A percentile compares a stretch with the other conserved stretches of the same genome.
These are phyloP conservation scores for Phrynocephalus forsythii DNA, from an alignment of 2,797 vertebrate genomes.

Conservation along the genomic window DNA sequence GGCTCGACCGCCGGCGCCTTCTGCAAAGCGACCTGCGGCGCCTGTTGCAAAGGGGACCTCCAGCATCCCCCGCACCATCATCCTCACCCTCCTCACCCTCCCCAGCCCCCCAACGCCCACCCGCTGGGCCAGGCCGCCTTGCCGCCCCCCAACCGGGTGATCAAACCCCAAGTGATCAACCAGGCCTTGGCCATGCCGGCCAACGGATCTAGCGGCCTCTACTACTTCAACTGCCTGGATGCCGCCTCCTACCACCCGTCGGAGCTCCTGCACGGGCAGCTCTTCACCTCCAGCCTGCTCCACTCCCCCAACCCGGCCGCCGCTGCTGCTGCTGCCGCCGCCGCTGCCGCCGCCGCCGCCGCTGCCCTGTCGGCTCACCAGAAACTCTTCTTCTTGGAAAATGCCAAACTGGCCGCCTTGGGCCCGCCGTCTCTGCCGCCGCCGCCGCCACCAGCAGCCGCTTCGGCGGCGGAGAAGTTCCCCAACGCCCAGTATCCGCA, in stretches of 20 bases:
- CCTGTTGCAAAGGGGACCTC: slow-evolving; percentile 88
- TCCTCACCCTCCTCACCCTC: background rate
- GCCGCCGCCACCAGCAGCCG: background rate
- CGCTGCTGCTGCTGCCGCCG: slow-evolving; percentile 73
- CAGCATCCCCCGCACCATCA: slow-evolving; percentile 58
- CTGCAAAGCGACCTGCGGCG: slow-evolving; percentile 76
- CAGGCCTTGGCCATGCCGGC: slow-evolving; percentile 88
- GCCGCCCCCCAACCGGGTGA: slow-evolving; percentile 85
- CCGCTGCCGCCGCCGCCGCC: slow-evolving; percentile 69
- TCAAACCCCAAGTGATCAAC: slow-evolving; percentile 96
- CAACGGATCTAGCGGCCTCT: slow-evolving; percentile 85
- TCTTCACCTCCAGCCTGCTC: slow-evolving; percentile 85
- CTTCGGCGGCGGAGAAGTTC: slow-evolving; percentile 80
- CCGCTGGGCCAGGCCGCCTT: slow-evolving; percentile 81
- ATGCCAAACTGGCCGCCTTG: slow-evolving; percentile 86
- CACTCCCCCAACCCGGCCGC: slow-evolving; percentile 85
- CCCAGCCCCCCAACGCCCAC: slow-evolving; percentile 65
- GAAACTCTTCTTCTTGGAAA: slow-evolving; percentile 92
- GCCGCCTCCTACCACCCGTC: slow-evolving; percentile 89
- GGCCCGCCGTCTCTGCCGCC: slow-evolving; percentile 58
- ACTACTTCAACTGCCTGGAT: slow-evolving; percentile 98
- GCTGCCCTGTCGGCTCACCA: slow-evolving; percentile 90
- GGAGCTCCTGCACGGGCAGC: slow-evolving; percentile 86
- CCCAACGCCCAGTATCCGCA: slow-evolving; percentile 89
- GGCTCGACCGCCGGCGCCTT: slow-evolving; percentile 76